Conservation (phyloP, 1,140 invertebrate species). For the Drosophila ohnishii region DNA sequence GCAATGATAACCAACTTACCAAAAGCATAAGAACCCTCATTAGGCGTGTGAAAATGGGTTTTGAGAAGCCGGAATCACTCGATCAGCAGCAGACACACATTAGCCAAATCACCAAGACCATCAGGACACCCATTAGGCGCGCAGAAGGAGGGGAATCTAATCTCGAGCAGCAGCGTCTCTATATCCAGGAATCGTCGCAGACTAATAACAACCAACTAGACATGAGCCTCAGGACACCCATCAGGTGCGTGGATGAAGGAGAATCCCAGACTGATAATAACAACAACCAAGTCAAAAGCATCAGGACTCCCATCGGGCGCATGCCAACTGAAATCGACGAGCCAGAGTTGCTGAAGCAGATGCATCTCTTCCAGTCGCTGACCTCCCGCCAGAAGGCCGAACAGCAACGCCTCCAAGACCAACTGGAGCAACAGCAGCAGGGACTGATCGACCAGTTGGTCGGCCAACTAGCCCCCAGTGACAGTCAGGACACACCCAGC, state of each 20-base stretch:
- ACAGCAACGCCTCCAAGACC: slow-evolving; percentile 41
- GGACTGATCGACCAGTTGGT: slow-evolving; percentile 44
- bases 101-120: too few species aligned
- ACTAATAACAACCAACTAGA: neutral
- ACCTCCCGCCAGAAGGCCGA: slow-evolving; percentile 42
- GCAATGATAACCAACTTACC: neutral
- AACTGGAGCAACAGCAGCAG: slow-evolving; percentile 45
- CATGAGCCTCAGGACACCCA: neutral
- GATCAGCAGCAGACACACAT: neutral
- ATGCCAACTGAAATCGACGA: neutral
- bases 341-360: neutral
- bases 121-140: too few species aligned
- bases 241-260: too few species aligned
- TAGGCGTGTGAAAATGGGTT: neutral
- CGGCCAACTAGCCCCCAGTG: slow-evolving; percentile 4
- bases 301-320: neutral
- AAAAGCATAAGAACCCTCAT: slow-evolving; percentile 15
- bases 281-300: neutral
- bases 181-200: neutral
- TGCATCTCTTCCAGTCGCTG: neutral
- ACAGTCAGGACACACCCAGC: neutral
- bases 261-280: too few species aligned
- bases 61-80: neutral
- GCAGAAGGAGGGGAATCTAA: too few species aligned
- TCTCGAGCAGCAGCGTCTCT: too few species aligned